Base-by-base conservation (phyloP, 2,888 invertebrate species). In the Galeruca laticollis region DNA sequence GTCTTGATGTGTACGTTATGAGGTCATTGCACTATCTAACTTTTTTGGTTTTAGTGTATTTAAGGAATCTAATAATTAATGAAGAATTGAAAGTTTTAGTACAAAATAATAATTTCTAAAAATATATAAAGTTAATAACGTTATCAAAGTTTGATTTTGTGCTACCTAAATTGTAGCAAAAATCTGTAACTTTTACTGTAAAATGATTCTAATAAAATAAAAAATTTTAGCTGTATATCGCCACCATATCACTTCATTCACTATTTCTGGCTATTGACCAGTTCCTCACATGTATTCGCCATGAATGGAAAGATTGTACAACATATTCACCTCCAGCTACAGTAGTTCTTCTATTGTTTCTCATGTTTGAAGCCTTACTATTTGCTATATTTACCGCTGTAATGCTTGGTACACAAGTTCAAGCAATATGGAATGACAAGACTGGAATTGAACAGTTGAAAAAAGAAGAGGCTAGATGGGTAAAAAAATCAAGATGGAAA, bases 351-450 rank as follows among this genome's bases (percentile, higher is more conserved):
- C 87, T 98, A 60, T 88, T 98, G 68, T 96, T 98, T 83, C 89
- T 98, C 40, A 93, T 96, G 64, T 97, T 98, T 77, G 98, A 98
- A 86, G 96, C 97, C 0, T 88, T 99, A 47, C 89, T 99, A 59
- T 99, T 99, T 87, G 97, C 98, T 21, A 95, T 99, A 77, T 99
- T 99, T 86, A 99, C 99, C 0, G 93, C 94, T 31, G 96, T 99
- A 51, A 99, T 99, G 99, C 91, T 98, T 79, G 95, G 95, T 59
- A 97, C 98, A 0, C 79, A 79, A 63, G 82, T 99, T 51, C 96
- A 96, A 83, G 98, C 99, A 31, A 99, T 99, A 82, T 97, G 98
- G 92, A 96, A 96, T 82, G 99, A 99, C 86, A 97, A 99, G 88
- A 99, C 99, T 78, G 98, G 98, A 51, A 99, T 99, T 78, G 99